Conservation (phyloP, 2,113 vertebrate species). For the Hassar affinis region DNA sequence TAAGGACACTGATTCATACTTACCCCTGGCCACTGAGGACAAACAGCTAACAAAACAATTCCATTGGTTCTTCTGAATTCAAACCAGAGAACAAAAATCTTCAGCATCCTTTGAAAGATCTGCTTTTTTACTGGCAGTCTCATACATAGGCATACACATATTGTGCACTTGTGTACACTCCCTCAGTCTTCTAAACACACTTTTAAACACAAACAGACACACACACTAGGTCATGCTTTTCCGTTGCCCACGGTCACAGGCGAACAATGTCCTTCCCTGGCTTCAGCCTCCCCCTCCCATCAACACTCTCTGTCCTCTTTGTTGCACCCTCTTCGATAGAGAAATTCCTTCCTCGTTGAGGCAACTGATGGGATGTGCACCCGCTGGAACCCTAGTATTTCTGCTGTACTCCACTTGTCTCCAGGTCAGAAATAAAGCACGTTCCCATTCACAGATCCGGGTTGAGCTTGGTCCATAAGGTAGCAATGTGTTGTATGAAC, state of each 20-base stretch:
- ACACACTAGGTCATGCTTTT: constrained; percentile 71
- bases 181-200: constrained; percentile 64
- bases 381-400: constrained; percentile 66
- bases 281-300: constrained; percentile 66
- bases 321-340: constrained; percentile 72
- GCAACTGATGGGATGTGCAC: constrained; percentile 63
- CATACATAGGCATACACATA: constrained; percentile 52
- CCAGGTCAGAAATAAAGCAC: constrained; percentile 56
- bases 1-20: constrained; percentile 65
- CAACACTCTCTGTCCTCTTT: constrained; percentile 74
- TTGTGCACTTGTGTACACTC: constrained; percentile 62
- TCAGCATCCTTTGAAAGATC: constrained; percentile 71
- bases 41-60: constrained; percentile 70
- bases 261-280: constrained; percentile 76
- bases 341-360: constrained; percentile 74
- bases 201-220: constrained; percentile 63
- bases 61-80: constrained; percentile 67
- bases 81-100: constrained; percentile 61
- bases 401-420: constrained; percentile 61
- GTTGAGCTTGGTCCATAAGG: constrained; percentile 52
- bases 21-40: constrained; percentile 65
- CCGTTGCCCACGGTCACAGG: constrained; percentile 77
- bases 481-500: constrained; percentile 48
- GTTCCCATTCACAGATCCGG: constrained; percentile 43
- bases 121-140: constrained; percentile 58